Evolutionary conservation across 1,140 invertebrate genomes (phyloP).

Genomic region (Hormaphis cornu): DNA sequence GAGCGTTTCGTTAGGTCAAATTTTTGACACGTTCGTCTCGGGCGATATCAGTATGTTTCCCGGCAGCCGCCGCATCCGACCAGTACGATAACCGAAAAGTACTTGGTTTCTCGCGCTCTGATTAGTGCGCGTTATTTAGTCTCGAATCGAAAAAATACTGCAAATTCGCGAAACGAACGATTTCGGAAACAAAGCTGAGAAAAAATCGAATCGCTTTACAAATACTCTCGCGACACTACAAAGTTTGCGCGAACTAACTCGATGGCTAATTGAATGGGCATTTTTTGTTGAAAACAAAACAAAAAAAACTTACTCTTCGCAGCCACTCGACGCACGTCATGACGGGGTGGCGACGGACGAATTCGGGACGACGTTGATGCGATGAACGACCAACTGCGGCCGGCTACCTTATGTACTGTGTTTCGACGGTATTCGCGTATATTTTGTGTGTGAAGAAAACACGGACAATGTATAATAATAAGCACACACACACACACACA

Average conservation of each 20-base stretch:
- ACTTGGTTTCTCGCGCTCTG: no score
- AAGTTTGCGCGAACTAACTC: no score
- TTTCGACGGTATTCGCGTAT: neutral
- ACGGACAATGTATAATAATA: neutral
- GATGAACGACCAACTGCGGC: neutral
- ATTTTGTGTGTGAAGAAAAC: neutral
- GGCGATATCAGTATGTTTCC: no score
- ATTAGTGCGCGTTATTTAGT: no score
- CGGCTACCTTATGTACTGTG: neutral
- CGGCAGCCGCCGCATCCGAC: no score
- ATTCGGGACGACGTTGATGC: neutral
- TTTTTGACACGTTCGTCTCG: no score
- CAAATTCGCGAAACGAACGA: no score
- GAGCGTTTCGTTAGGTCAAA: no score
- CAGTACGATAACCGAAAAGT: no score
- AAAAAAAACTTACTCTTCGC: constrained; percentile 6
- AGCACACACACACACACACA: neutral
- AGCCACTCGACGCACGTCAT: constrained; percentile 1
- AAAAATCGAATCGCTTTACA: neutral
- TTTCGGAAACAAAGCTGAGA: neutral
- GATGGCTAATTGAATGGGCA: no score
- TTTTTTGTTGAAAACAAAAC: neutral
- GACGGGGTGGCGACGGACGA: neutral
- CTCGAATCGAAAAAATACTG: no score
- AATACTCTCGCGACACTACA: neutral